phyloP scores from a whole-genome alignment of 2,797 vertebrate genomes.

The Phoeniculus purpureus region DNA sequence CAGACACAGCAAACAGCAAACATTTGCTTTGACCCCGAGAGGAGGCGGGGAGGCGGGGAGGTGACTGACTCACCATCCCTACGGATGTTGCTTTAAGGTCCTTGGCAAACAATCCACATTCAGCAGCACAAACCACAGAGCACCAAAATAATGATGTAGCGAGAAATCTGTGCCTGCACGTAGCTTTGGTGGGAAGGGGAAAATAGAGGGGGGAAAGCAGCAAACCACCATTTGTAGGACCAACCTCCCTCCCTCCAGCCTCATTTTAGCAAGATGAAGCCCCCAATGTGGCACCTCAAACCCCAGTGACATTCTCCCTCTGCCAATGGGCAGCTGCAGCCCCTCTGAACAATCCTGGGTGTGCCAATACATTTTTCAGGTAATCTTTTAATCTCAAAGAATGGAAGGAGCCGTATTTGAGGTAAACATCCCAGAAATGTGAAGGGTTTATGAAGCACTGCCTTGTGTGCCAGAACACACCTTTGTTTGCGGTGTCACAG shows the following conservation, averaged over 20 bases:
- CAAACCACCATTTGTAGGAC: background rate
- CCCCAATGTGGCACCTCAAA: background rate
- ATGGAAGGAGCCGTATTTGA: background rate
- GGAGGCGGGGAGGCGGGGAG: background rate
- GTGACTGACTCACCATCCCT: background rate
- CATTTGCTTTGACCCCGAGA: background rate
- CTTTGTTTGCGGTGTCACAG: background rate
- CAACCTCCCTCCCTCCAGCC: background rate
- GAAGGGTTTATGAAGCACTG: background rate
- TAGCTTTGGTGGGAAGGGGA: no score
- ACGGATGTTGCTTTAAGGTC: background rate
- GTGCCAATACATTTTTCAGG: background rate
- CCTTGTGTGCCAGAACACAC: background rate
- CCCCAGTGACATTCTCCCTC: background rate
- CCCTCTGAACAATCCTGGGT: background rate
- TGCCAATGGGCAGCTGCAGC: accelerated
- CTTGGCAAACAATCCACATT: background rate
- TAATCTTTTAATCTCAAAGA: background rate
- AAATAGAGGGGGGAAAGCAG: no score
- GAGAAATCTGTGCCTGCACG: background rate
- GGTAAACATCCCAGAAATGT: background rate
- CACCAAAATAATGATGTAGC: background rate
- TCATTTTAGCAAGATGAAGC: background rate
- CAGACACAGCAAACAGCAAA: background rate
- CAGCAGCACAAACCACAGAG: background rate